Percentiles rank a stretch among this genome's conserved stretches.
These are phyloP conservation scores for Hippocampus zosterae DNA, from an alignment of 2,113 vertebrate species.

Conservation along the genomic window DNA sequence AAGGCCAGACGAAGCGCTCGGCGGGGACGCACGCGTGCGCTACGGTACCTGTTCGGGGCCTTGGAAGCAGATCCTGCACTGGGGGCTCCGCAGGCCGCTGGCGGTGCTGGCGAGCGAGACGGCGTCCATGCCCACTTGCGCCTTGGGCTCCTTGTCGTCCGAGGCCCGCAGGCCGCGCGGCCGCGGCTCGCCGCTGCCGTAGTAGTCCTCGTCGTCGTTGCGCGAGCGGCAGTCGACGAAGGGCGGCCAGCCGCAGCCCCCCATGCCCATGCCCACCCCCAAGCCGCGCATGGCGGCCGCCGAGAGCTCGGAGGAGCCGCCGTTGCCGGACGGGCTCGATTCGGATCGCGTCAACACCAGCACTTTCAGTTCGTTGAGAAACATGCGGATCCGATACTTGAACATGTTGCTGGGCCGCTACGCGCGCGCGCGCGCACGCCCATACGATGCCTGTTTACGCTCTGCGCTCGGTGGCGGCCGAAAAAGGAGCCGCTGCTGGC, in stretches of 20 bases:
- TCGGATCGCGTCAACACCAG: conserved; percentile 89
- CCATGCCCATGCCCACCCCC: conserved; percentile 65
- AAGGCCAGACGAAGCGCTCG: no score
- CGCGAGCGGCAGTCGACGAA: conserved; percentile 78
- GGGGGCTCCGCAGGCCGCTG: conserved; percentile 84
- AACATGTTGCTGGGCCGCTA: conserved; percentile 79
- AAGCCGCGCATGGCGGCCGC: conserved; percentile 74
- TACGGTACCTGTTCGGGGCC: conserved; percentile 83
- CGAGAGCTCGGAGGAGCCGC: conserved; percentile 46
- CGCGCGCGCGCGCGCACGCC: neutral
- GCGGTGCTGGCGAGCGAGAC: conserved; percentile 84
- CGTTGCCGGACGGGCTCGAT: conserved; percentile 76
- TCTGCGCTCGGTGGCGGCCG: no score
- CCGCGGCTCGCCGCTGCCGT: conserved; percentile 80
- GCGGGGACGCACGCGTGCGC: no score
- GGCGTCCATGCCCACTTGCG: conserved; percentile 81
- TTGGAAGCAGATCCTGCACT: conserved; percentile 93
- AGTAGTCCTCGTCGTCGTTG: conserved; percentile 79
- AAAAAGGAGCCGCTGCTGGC: no score
- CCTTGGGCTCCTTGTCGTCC: conserved; percentile 79
- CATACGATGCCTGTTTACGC: neutral
- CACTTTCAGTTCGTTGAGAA: conserved; percentile 94
- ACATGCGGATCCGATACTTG: conserved; percentile 95
- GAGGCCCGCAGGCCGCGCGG: conserved; percentile 75
- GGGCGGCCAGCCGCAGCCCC: conserved; percentile 86